A percentile compares a stretch with the other conserved stretches of the same genome.
Evolutionary conservation across 2,113 vertebrate species (phyloP).

Genomic region (Elephantulus edwardii): DNA sequence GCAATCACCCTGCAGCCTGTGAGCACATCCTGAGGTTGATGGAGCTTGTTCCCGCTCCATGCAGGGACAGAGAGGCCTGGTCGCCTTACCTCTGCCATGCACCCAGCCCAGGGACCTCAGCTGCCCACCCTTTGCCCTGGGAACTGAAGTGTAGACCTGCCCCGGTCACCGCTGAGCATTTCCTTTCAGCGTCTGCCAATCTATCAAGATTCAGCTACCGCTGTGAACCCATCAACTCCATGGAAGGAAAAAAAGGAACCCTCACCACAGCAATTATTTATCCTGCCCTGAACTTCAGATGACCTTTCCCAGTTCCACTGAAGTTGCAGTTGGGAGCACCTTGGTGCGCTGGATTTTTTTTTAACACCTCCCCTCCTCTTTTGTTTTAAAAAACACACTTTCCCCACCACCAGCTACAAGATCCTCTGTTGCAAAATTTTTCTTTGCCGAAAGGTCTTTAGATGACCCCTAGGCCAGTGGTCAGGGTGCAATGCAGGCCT

Average conservation of each 20-base stretch:
- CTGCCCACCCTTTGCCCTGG: slow-evolving; percentile 80
- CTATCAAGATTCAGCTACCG: slow-evolving; percentile 95
- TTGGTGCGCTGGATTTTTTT: slow-evolving; percentile 56
- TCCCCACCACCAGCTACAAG: rapidly evolving
- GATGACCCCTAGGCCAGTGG: background rate
- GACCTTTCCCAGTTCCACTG: slow-evolving; percentile 90
- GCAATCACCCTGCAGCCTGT: slow-evolving; percentile 84
- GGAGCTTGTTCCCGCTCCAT: slow-evolving; percentile 79
- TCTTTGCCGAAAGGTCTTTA: slow-evolving; percentile 19
- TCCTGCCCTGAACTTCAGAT: slow-evolving; percentile 93
- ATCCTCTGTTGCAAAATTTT: background rate
- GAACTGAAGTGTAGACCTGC: slow-evolving; percentile 82
- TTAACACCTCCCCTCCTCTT: background rate
- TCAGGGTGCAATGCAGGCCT: rapidly evolving
- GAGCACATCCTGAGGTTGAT: slow-evolving; percentile 83
- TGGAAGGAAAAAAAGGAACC: slow-evolving; percentile 89
- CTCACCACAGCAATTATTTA: slow-evolving; percentile 90
- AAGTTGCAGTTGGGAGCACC: slow-evolving; percentile 87
- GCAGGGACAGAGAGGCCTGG: slow-evolving; percentile 84
- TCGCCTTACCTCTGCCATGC: slow-evolving; percentile 82
- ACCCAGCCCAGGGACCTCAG: slow-evolving; percentile 82
- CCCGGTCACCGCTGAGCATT: slow-evolving; percentile 86
- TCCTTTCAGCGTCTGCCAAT: slow-evolving; percentile 97
- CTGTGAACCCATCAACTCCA: slow-evolving; percentile 92
- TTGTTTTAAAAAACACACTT: background rate